These are phyloP conservation scores for Nannospalax galili DNA, from an alignment of 2,113 vertebrate species.

Conservation along the genomic window DNA sequence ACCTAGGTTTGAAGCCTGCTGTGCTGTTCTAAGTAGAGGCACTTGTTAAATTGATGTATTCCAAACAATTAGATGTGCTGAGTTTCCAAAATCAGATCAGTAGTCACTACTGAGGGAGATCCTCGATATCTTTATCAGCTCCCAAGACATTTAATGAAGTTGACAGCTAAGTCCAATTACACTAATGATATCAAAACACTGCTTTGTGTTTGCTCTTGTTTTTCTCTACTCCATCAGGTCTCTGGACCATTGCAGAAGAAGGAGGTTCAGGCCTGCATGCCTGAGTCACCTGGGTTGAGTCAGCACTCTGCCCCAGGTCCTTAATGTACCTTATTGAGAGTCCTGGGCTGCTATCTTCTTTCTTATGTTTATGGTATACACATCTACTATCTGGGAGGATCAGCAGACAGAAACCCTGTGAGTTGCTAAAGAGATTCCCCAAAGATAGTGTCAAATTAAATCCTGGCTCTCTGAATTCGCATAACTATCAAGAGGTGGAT, in stretches of 20 bases:
- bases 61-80: not conserved
- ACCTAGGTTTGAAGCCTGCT: not conserved
- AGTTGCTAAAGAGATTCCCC: conserved; percentile 73
- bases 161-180: not conserved
- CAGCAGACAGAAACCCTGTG: conserved; percentile 66
- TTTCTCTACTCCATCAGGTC: not conserved
- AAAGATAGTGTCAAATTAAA: conserved; percentile 75
- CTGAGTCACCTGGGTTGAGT: conserved; percentile 61
- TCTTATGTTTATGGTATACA: conserved; percentile 54
- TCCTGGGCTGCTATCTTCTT: not conserved
- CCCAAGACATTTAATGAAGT: not conserved
- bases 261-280: not conserved
- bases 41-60: not conserved
- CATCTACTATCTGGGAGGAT: conserved; percentile 66
- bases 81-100: not conserved
- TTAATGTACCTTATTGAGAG: not conserved
- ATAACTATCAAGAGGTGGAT: conserved; percentile 26
- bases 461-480: conserved; percentile 34
- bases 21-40: not conserved
- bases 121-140: not conserved
- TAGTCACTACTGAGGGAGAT: not conserved
- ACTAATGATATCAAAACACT: not conserved
- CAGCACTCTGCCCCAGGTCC: conserved; percentile 59
- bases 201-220: not conserved
- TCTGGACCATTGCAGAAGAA: not conserved